These are phyloP conservation scores for Diadumene lineata DNA, from an alignment of 92 coral and sea anemone species.

Conservation along the genomic window DNA sequence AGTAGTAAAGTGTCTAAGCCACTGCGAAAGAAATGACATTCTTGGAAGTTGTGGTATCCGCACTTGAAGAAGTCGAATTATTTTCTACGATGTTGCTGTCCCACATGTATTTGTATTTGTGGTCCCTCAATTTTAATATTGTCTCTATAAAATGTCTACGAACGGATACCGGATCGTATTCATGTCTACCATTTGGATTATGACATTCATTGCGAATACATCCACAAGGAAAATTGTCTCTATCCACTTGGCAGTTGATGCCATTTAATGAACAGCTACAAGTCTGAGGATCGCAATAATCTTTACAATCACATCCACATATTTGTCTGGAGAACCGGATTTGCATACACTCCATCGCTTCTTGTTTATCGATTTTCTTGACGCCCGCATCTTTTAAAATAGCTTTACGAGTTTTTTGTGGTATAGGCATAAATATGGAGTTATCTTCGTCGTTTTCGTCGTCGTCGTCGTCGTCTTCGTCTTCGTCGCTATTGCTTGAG, in stretches of 20 bases:
- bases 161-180: constrained; percentile 83
- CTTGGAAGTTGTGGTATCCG: background rate
- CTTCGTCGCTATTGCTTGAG: constrained; percentile 62
- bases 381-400: constrained; percentile 98
- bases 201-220: constrained; percentile 85
- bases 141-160: constrained; percentile 91
- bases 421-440: constrained; percentile 72
- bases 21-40: constrained; percentile 41
- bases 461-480: constrained; percentile 48
- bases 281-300: constrained; percentile 75
- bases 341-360: constrained; percentile 90
- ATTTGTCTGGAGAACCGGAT: constrained; percentile 91
- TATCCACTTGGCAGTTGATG: constrained; percentile 95
- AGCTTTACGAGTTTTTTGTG: constrained; percentile 89
- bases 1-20: too few relatives aligned
- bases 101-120: constrained; percentile 80
- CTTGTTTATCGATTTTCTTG: constrained; percentile 87
- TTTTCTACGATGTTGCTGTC: constrained; percentile 20
- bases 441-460: constrained; percentile 62
- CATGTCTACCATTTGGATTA: constrained; percentile 91
- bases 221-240: constrained; percentile 96
- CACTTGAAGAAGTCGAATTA: background rate
- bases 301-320: constrained; percentile 95
- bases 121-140: constrained; percentile 66
- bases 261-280: constrained; percentile 92